Conservation (phyloP, 1,140 invertebrate species). For the Maconellicoccus hirsutus region DNA sequence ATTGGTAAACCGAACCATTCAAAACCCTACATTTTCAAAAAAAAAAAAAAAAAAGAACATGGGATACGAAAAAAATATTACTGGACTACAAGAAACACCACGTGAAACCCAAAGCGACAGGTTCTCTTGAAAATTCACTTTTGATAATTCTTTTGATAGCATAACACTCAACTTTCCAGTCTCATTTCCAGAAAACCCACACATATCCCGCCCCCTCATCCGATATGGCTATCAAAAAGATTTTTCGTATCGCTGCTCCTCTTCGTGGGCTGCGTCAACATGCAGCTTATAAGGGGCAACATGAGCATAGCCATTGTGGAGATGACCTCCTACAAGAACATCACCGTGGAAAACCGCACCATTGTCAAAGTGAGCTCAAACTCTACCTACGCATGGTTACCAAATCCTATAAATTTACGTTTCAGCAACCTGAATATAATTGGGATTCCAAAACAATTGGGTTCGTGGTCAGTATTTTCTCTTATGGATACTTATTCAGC, state of each 20-base stretch:
- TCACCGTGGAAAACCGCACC: neutral
- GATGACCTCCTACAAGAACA: neutral
- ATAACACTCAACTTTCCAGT: too few relatives aligned
- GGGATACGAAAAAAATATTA: too few relatives aligned
- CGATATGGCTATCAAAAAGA: neutral
- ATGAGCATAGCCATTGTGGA: neutral
- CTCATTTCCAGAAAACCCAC: too few relatives aligned
- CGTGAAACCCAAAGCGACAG: too few relatives aligned
- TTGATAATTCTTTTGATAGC: too few relatives aligned
- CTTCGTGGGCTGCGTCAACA: neutral
- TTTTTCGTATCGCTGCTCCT: neutral
- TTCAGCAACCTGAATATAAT: conserved; percentile 48
- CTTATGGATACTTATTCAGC: conserved; percentile 53
- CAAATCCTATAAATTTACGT: too few relatives aligned
- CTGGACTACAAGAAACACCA: too few relatives aligned
- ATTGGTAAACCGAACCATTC: too few relatives aligned
- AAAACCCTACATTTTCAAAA: too few relatives aligned
- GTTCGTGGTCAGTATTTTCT: conserved; percentile 51
- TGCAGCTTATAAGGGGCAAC: neutral
- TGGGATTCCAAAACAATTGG: conserved; percentile 45
- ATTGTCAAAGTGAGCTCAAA: neutral
- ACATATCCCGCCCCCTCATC: neutral
- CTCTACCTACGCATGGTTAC: too few relatives aligned
- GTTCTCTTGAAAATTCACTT: too few relatives aligned
- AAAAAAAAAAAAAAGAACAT: too few relatives aligned